Evolutionary conservation across 2,113 vertebrate species (phyloP).

Genomic region (Camelus bactrianus): DNA sequence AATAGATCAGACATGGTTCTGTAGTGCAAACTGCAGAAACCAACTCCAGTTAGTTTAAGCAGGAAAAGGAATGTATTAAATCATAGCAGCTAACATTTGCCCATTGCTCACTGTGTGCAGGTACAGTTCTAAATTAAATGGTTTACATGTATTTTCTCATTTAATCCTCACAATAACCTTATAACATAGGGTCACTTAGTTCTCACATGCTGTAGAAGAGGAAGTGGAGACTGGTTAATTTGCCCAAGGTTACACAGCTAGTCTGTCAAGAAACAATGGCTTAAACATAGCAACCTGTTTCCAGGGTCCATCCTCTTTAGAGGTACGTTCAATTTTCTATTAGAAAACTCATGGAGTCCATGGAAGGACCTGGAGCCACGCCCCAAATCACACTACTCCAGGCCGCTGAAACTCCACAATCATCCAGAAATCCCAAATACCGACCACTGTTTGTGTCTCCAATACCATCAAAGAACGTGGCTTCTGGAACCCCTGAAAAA

Average conservation of each 20-base stretch:
- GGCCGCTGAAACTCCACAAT: not conserved
- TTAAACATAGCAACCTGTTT: not conserved
- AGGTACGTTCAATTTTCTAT: not conserved
- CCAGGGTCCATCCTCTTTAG: not conserved
- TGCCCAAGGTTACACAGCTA: not conserved
- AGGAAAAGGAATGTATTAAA: not conserved
- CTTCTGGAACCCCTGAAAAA: constrained; percentile 1
- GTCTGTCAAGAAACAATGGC: not conserved
- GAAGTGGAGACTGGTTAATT: not conserved
- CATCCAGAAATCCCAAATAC: not conserved
- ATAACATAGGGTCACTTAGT: not conserved
- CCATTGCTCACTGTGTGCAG: not conserved
- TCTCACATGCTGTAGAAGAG: not conserved
- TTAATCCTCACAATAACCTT: not conserved
- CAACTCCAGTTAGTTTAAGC: not conserved
- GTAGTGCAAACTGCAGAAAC: not conserved
- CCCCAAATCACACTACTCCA: not conserved
- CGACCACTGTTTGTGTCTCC: not conserved
- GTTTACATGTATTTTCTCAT: not conserved
- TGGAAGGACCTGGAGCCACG: not conserved
- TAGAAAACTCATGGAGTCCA: not conserved
- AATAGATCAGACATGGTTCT: not conserved
- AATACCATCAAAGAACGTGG: not conserved
- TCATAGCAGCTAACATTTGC: not conserved
- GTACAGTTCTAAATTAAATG: not conserved